phyloP scores from a whole-genome alignment of 1,140 invertebrate genomes.

The Glossosoma conforme region DNA sequence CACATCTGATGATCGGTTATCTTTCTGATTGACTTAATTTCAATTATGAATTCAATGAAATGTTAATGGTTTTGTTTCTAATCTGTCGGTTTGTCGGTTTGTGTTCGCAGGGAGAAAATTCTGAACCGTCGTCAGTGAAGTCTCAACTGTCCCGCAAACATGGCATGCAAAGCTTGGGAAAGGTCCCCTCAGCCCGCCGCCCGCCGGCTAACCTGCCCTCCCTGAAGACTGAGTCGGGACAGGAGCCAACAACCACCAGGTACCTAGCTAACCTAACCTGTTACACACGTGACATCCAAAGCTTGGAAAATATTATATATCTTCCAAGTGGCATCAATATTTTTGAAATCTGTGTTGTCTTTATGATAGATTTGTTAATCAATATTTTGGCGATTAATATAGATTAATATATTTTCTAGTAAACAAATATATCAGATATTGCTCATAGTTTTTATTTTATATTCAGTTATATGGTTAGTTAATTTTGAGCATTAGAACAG shows the following conservation, averaged over 20 bases:
- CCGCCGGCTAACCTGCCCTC: constrained; percentile 96
- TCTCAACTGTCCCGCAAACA: constrained; percentile 88
- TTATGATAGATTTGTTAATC: too few relatives aligned
- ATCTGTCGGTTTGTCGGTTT: neutral
- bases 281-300: too few relatives aligned
- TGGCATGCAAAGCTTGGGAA: constrained; percentile 98
- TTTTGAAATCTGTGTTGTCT: neutral
- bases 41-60: neutral
- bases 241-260: constrained; percentile 46
- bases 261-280: constrained; percentile 34
- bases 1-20: constrained; percentile 16
- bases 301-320: too few relatives aligned
- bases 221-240: constrained; percentile 85
- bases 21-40: neutral
- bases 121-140: constrained; percentile 80
- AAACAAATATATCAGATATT: too few relatives aligned
- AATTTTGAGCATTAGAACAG: too few relatives aligned
- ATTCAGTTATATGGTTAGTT: too few relatives aligned
- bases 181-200: constrained; percentile 90
- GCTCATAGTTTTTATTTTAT: too few relatives aligned
- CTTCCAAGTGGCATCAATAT: neutral
- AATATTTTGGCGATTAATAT: too few relatives aligned
- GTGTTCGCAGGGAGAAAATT: constrained; percentile 72
- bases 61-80: neutral
- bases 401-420: too few relatives aligned